Evolutionary conservation across 2,888 invertebrate genomes (phyloP).

Genomic region (Operophtera brumata): DNA sequence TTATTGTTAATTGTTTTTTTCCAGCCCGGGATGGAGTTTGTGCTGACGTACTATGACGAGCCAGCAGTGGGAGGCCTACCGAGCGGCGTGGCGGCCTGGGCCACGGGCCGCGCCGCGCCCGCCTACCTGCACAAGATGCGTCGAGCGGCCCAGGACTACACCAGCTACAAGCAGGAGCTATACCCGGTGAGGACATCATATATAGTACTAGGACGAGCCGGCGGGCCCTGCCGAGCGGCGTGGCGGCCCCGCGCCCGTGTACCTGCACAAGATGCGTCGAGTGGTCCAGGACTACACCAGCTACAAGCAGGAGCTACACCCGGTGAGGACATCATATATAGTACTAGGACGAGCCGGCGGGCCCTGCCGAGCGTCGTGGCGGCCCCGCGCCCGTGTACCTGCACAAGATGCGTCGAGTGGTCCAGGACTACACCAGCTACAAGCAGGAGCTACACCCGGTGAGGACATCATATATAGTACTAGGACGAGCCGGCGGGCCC

Average conservation of each 20-base stretch:
- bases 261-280: conserved; percentile 84
- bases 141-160: conserved; percentile 34
- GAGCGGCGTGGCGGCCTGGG: conserved; percentile 89
- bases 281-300: conserved; percentile 11
- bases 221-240: neutral
- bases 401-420: conserved; percentile 79
- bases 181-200: conserved; percentile 9
- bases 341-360: neutral
- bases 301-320: conserved; percentile 7
- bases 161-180: conserved; percentile 5
- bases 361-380: neutral
- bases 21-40: conserved; percentile 88
- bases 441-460: conserved; percentile 12
- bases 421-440: conserved; percentile 12
- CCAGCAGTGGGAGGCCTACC: conserved; percentile 90
- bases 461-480: neutral
- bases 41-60: conserved; percentile 93
- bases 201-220: too few relatives aligned
- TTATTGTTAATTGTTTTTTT: neutral
- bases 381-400: conserved; percentile 89
- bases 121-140: conserved; percentile 87
- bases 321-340: conserved; percentile 7
- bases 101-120: conserved; percentile 87
- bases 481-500: neutral
- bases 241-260: conserved; percentile 87